Evolutionary conservation across 2,888 invertebrate species (phyloP).

Genomic region (Pollenia labialis): DNA sequence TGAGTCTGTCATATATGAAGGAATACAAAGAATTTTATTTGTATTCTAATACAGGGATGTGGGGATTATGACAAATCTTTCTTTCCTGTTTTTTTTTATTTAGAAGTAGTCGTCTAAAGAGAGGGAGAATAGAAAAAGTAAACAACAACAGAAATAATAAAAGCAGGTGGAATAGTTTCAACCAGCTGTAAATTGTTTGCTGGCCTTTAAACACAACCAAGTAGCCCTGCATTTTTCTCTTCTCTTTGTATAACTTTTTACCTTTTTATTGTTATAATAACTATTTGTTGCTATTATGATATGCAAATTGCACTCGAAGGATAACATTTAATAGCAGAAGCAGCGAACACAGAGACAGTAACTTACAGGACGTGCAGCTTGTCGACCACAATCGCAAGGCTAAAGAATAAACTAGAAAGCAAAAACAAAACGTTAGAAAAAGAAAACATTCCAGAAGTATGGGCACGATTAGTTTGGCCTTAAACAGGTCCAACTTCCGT

Average conservation of each 20-base stretch:
- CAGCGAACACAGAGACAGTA: not conserved
- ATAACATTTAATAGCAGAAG: not conserved
- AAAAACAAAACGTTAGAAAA: not conserved
- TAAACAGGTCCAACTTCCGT: constrained; percentile 42
- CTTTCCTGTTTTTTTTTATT: too few relatives aligned
- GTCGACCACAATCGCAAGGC: constrained; percentile 39
- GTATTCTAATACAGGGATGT: not conserved
- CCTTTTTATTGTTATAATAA: constrained; percentile 19
- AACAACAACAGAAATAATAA: constrained; percentile 13
- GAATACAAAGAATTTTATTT: not conserved
- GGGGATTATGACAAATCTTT: not conserved
- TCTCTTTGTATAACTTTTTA: not conserved
- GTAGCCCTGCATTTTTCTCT: not conserved
- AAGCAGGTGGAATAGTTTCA: constrained; percentile 9
- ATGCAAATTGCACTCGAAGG: constrained; percentile 68
- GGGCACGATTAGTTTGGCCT: constrained; percentile 47
- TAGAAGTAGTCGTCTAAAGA: not conserved
- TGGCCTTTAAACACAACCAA: constrained; percentile 11
- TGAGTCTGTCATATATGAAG: not conserved
- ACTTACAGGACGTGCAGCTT: constrained; percentile 4
- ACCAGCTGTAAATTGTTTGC: constrained; percentile 16
- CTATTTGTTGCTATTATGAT: constrained; percentile 54
- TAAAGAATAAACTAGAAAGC: constrained; percentile 3
- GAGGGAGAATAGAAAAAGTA: not conserved
- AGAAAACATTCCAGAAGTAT: constrained; percentile 29